Evolutionary conservation across 2,113 vertebrate species (phyloP), one percentile per base, ranked within the genome.

Genomic region (Ginglymostoma cirratum): DNA sequence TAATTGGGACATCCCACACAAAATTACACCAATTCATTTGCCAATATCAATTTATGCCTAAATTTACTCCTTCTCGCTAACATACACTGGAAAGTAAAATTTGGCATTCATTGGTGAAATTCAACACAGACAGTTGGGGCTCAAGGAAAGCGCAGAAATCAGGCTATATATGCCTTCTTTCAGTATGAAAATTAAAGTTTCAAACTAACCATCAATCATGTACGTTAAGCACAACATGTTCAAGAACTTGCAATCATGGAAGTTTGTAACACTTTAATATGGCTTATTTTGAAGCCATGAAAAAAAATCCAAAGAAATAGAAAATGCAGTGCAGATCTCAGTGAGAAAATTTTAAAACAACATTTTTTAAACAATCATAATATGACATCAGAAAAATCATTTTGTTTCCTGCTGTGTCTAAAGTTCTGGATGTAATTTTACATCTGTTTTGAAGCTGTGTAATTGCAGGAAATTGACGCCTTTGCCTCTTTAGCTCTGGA

Each of bases 391-490:
- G 52, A 1, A 92, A 83, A 55, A n/a, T 92, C 24, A 61, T 90
- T 90, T 92, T 66, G 34, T 92, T 92, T 65, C 55, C 34, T 65
- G 89, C n/a, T 38, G 17, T 66, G 55, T 30, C 30, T 66, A 92
- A 92, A 92, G n/a, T 92, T 92, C 30, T 34, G 87, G 89, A 34
- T 83, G 78, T 92, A 34, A 92, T 92, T 92, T 66, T 65, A 65
- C 38, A 92, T 66, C 55, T 92, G 61, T 66, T 90, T n/a, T 7
- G n/a, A 92, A 34, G 30, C 34, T 92, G 55, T 66, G 61, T 34
- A 92, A 65, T 92, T 92, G 61, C 89, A 92, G 89, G 55, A 92
- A 92, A 92, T 92, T 92, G 15, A 92, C 30, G 61, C n/a, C 30
- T 38, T 38, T 21, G n/a, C 14, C 61, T 92, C 55, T 45, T 92